Conservation (phyloP, 2,888 invertebrate genomes). For the Lutraria lutraria region DNA sequence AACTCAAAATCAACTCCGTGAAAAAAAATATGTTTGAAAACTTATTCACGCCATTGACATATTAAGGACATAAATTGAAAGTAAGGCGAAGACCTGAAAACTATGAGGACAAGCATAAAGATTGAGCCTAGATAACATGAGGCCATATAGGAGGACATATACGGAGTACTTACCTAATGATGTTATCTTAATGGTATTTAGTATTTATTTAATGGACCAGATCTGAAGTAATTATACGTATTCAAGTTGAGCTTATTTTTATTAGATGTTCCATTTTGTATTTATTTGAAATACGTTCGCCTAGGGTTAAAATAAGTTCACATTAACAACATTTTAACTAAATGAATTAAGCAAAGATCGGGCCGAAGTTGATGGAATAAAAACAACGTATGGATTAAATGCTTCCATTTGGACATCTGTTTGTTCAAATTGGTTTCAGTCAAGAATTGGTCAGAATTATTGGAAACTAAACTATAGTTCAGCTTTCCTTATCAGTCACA, state of each 20-base stretch:
- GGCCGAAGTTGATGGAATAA: too few species aligned
- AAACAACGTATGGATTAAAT: too few species aligned
- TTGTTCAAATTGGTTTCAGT: too few species aligned
- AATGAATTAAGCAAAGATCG: neutral
- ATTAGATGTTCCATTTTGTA: neutral
- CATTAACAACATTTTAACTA: neutral
- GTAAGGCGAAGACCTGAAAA: neutral
- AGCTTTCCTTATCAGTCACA: too few species aligned
- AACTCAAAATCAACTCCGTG: neutral
- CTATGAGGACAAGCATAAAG: neutral
- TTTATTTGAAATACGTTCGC: neutral
- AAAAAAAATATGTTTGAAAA: neutral
- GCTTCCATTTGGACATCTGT: too few species aligned
- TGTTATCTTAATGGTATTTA: slow-evolving; percentile 2
- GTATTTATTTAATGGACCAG: neutral
- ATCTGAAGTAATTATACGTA: neutral
- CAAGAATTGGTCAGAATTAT: too few species aligned
- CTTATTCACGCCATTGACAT: neutral
- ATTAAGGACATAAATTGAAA: neutral
- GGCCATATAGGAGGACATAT: neutral
- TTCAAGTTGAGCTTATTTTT: neutral
- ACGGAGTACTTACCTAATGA: neutral
- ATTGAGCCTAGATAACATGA: neutral
- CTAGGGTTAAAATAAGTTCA: neutral
- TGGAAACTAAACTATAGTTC: too few species aligned